Base-by-base conservation (phyloP, 1,140 invertebrate genomes). In the Ooceraea biroi region DNA sequence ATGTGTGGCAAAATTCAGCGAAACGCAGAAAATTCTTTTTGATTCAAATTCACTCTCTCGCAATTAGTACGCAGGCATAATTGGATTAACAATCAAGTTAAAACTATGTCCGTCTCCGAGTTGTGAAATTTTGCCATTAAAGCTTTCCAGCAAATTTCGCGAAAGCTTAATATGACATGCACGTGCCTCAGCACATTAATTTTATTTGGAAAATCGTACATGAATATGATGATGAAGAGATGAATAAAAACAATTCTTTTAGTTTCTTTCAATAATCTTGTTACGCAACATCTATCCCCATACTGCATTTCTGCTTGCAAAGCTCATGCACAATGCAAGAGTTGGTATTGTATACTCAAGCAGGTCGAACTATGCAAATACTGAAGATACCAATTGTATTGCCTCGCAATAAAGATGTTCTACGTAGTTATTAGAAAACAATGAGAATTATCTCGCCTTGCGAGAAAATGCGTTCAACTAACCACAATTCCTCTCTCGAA, bases 21-120 rank as follows among this genome's bases (percentile, higher is more conserved):
- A 30, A 22, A 57, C 22, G 8, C 12, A 46, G 12, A 66, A 66
- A 66, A 55, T 52, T n/a, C 4, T 11, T 57, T 57, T 22, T 55
- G 36, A 55, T 57, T 44, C 52, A 78, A 57, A n/a, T 12, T 19
- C 50, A 69, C 63, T 73, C 36, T 36, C 17, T 82, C 46, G 25
- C 58, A 82, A 74, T 82, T 82, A 82, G 41, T 19, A 57, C n/a
- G 14, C 27, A n/a, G 19, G n/a, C 30, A n/a, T 83, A 84, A 80
- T 71, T 84, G 65, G 76, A 80, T 84, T 84, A 71, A 25, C 27
- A 80, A 84, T 52, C 11, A 63, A 63, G 46, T 84, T 80, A 80
- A 63, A 69, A 63, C 30, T 44, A 11, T 19, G 41, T 19, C 27
- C 36, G 25, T 19, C 69, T 5, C 1, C 41, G 36, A 71, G 41